These are phyloP conservation scores for Pseudopipra pipra DNA, from an alignment of 2,113 vertebrate species.

Conservation along the genomic window DNA sequence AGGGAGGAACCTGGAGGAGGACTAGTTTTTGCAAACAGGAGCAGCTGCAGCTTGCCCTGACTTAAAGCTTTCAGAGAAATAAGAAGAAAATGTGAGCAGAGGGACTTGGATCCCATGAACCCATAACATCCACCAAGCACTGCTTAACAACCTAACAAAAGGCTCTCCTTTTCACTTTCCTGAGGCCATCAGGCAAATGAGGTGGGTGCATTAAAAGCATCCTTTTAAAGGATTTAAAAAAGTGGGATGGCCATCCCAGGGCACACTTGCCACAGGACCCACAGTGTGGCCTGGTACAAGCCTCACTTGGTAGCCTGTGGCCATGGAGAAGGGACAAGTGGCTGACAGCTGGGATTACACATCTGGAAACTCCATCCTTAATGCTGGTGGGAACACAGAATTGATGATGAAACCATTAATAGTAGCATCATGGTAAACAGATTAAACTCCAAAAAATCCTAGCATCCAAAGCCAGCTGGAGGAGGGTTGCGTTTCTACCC, in stretches of 20 bases:
- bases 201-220: neutral
- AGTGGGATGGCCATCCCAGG: neutral
- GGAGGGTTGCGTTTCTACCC: neutral
- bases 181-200: neutral
- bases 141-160: neutral
- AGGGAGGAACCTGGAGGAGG: neutral
- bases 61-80: neutral
- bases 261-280: neutral
- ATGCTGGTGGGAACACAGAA: neutral
- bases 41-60: neutral
- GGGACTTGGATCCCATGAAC: neutral
- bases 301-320: neutral
- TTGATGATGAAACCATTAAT: neutral
- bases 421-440: neutral
- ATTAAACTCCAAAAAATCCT: neutral
- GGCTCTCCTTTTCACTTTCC: neutral
- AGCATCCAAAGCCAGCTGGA: neutral
- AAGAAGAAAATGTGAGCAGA: neutral
- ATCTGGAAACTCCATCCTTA: slow-evolving; percentile 5
- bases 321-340: neutral
- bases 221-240: neutral
- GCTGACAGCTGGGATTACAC: neutral
- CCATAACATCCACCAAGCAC: neutral
- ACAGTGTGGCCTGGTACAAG: neutral
- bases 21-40: neutral